Evolutionary conservation across 2,113 vertebrate genomes (phyloP).

Genomic region (Protobothrops flavoviridis): DNA sequence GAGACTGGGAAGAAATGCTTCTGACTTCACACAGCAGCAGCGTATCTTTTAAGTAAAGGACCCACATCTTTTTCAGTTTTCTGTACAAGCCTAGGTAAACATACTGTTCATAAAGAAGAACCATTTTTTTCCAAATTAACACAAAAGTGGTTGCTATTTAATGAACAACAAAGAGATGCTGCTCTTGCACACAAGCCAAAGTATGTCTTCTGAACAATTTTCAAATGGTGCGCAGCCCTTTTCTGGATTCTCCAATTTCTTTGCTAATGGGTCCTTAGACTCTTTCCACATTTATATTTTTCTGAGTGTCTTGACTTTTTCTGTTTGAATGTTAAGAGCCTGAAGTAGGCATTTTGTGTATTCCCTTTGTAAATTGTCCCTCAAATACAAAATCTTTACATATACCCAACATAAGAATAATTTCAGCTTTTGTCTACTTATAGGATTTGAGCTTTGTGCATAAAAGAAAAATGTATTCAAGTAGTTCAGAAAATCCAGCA

Average conservation of each 20-base stretch:
- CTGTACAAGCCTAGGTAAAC: not conserved
- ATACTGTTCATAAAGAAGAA: not conserved
- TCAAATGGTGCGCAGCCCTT: not conserved
- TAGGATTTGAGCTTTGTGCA: not conserved
- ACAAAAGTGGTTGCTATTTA: not conserved
- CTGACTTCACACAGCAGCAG: not conserved
- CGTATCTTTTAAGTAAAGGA: not conserved
- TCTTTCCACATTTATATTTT: not conserved
- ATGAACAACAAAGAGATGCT: not conserved
- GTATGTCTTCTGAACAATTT: not conserved
- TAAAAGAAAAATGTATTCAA: not conserved
- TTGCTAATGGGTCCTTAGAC: constrained; percentile 12
- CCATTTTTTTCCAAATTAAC: not conserved
- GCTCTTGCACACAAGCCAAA: not conserved
- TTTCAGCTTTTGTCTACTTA: not conserved
- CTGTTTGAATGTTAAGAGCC: constrained; percentile 19
- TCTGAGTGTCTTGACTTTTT: not conserved
- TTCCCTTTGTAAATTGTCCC: constrained; percentile 6
- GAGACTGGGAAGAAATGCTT: not conserved
- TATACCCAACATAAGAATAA: not conserved
- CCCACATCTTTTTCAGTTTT: not conserved
- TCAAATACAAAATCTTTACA: not conserved
- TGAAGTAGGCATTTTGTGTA: constrained; percentile 6
- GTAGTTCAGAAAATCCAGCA: not conserved
- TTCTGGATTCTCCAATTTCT: not conserved